phyloP scores from a whole-genome alignment of 2,888 invertebrate genomes.

The Agriopis marginaria region DNA sequence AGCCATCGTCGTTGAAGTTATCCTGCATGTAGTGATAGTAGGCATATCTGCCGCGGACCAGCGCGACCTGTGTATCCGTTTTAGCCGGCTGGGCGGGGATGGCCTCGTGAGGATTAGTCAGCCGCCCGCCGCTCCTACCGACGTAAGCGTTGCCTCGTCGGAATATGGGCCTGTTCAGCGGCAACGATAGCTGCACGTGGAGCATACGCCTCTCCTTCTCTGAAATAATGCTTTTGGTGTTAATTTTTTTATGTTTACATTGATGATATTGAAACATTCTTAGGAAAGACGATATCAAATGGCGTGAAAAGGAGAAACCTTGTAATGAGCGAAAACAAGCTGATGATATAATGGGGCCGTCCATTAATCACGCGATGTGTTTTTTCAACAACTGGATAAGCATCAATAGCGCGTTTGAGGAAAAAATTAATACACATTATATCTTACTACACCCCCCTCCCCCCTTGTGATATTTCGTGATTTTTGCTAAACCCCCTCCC shows the following conservation, averaged over 20 bases:
- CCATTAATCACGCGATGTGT: no score
- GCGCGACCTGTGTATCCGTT: constrained; percentile 63
- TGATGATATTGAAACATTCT: no score
- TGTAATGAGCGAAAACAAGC: no score
- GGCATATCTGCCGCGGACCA: constrained; percentile 94
- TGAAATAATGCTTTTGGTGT: constrained; percentile 56
- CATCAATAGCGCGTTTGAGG: no score
- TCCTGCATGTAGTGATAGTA: constrained; percentile 99
- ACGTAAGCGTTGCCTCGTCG: constrained; percentile 89
- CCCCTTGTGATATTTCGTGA: no score
- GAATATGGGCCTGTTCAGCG: constrained; percentile 90
- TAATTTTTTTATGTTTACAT: neutral
- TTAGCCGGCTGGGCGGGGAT: constrained; percentile 70
- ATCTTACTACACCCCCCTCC: no score
- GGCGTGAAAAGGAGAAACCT: no score
- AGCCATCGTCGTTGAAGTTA: constrained; percentile 97
- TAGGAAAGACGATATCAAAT: no score
- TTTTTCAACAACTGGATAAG: no score
- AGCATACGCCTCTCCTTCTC: constrained; percentile 88
- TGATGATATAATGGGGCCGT: no score
- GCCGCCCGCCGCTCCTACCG: constrained; percentile 82
- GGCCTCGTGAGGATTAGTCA: constrained; percentile 92
- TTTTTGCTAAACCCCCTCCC: no score
- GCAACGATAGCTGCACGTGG: constrained; percentile 90
- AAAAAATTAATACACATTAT: no score